Evolutionary conservation across 2,797 vertebrate genomes (phyloP).

Genomic region (Myotis vivesi): DNA sequence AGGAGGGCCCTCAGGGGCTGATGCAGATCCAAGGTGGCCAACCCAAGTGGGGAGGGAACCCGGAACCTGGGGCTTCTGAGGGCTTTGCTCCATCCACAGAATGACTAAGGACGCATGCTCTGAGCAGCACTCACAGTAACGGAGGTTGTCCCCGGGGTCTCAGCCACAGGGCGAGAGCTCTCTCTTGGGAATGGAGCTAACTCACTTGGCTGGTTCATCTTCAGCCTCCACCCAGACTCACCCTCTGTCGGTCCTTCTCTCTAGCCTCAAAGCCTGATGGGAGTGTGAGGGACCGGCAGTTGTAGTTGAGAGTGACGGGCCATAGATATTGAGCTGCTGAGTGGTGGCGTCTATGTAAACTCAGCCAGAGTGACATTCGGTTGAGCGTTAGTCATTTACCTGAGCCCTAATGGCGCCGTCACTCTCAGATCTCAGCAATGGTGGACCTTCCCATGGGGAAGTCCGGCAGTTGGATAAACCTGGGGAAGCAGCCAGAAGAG

Average conservation of each 20-base stretch:
- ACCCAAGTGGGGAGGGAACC: not conserved
- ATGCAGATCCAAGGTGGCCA: not conserved
- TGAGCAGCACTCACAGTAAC: not conserved
- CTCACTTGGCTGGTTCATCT: not conserved
- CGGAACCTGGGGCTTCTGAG: not conserved
- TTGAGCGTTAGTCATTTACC: not conserved
- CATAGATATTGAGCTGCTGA: not conserved
- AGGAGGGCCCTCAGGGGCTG: too few relatives aligned
- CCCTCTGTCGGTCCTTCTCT: not conserved
- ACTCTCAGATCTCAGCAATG: not conserved
- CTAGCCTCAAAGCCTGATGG: not conserved
- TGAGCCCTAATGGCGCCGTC: not conserved
- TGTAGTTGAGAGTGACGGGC: not conserved
- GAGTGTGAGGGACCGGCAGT: accelerated
- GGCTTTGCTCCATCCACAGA: not conserved
- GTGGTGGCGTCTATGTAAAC: accelerated
- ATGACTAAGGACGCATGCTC: not conserved
- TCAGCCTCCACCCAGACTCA: not conserved
- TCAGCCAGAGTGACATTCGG: not conserved
- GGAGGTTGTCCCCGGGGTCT: not conserved
- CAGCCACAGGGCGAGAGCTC: accelerated
- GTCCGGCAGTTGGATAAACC: not conserved
- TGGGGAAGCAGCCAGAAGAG: not conserved
- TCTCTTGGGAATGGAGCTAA: not conserved
- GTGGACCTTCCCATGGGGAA: not conserved